Evolutionary conservation across 2,113 vertebrate genomes (phyloP), one percentile per base, ranked within the genome.

Genomic region (Nyctibius bracteatus): DNA sequence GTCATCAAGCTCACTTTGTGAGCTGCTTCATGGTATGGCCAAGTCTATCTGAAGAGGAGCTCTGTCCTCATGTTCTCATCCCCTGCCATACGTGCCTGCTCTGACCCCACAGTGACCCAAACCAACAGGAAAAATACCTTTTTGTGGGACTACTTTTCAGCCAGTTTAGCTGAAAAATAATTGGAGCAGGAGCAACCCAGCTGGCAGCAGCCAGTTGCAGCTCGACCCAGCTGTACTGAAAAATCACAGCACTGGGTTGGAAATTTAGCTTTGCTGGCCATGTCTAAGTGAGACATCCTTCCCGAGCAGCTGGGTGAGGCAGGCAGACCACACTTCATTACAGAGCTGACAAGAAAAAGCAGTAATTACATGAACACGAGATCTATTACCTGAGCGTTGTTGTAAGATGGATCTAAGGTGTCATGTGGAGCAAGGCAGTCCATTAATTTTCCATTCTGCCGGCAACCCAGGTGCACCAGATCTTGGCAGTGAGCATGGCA

Each of bases 401-500:
- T 92, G 86, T 55, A 85, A 33, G 74, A 54, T 7, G 91, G 66
- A 23, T 61, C 94, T 55, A 96, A 93, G 54, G 79, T 93, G 93
- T 97, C 96, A 27, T 89, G 88, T 0, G 87, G 30, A 70, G 97
- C 3, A 1, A 68, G 21, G 62, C 94, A 88, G 80, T 92, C 93
- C 54, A 97, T 96, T n/a, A 96, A 63, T 77, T 92, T 98, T 47
- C 95, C 98, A 95, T 97, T 97, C 33, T 52, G 94, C 46, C 97
- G 95, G 89, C 94, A 97, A 92, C 98, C 97, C 91, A 98, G 97
- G 86, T 98, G 98, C 63, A 98, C 97, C 88, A 98, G 95, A 54
- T 98, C 97, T 91, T 16, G 96, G 95, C 98, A 98, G 78, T 97
- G 97, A 87, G 98, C 74, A 16, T 98, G 98, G 46, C 98, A 98